Conservation (phyloP, 37 sponge, comb jelly and placozoan species). For the Cladorhizidae sp. region DNA sequence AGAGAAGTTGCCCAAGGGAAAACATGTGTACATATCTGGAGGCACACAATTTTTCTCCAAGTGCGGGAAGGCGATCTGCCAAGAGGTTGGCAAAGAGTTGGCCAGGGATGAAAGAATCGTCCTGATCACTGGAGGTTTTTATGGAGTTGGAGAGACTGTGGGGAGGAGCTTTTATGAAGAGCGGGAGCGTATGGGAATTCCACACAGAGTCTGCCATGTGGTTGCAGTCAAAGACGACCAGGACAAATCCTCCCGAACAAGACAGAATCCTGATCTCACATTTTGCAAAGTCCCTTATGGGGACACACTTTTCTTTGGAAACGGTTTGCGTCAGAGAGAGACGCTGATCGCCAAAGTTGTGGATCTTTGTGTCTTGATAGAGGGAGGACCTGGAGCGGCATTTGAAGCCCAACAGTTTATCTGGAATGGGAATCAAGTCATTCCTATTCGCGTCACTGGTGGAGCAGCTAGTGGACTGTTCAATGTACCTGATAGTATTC, state of each 20-base stretch:
- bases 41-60: constrained; percentile 68
- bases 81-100: constrained; percentile 61
- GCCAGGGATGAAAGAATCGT: constrained; percentile 49
- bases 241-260: constrained; percentile 67
- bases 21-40: constrained; percentile 76
- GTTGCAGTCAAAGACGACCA: constrained; percentile 63
- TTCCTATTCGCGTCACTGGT: constrained; percentile 79
- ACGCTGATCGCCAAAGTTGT: constrained; percentile 59
- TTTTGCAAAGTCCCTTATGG: constrained; percentile 77
- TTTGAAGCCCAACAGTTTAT: constrained; percentile 86
- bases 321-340: constrained; percentile 78
- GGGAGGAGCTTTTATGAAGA: constrained; percentile 62
- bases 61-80: constrained; percentile 61
- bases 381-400: constrained; percentile 90
- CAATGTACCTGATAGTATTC: constrained; percentile 52
- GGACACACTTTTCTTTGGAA: constrained; percentile 70
- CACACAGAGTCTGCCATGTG: constrained; percentile 67
- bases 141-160: constrained; percentile 84
- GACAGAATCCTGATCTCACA: constrained; percentile 72
- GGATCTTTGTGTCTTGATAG: constrained; percentile 66
- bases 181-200: constrained; percentile 12
- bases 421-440: constrained; percentile 79
- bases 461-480: constrained; percentile 87
- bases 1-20: constrained; percentile 44
- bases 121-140: constrained; percentile 85